Base-by-base conservation (phyloP, 2,113 vertebrate species). In the Nannobrachium achirus region DNA sequence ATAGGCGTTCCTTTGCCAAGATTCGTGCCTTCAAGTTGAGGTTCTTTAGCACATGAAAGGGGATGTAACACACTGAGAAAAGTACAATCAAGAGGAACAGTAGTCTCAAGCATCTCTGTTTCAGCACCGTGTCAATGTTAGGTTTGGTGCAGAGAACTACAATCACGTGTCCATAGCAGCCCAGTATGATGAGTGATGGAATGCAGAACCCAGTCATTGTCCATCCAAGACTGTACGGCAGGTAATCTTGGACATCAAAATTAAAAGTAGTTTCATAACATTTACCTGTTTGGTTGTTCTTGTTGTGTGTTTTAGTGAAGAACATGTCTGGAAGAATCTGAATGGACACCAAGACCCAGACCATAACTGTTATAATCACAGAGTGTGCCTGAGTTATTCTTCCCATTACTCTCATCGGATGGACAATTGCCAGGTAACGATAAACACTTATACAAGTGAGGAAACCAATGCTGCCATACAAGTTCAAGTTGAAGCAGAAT, bases 391-490 rank as follows among this genome's bases (percentile, higher is more conserved):
- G 11, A 25, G 80, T 87, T 50, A 93, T 87, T 39, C 92, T 75
- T n/a, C 94, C 94, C 75, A 85, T 82, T 0, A 70, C 80, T 66
- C 53, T 91, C 87, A 95, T 66, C 0, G 94, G 91, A 75, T 96
- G 89, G 13, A 96, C 93, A 0, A 96, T 91, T 44, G 92, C 89
- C 85, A 94, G 78, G 86, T 96, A 95, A 13, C 94, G 89, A 82
- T 94, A 94, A 45, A 94, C 38, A 6, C 95, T 94, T 67, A 96
- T 94, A 76, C 93, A 94, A 1, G 91, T 94, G 53, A 96, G 93
- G 67, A 96, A 96, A 3, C 91, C 89, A 4, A 96, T 94, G 83
- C 93, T 95, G 73, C 94, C 90, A 0, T 95, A 95, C 11, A 94
- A 82, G 71, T 96, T 96, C 71, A 95, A 51, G 65, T 92, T 93